phyloP scores from a whole-genome alignment of 2,888 invertebrate species.

The Caenorhabditis becei region DNA sequence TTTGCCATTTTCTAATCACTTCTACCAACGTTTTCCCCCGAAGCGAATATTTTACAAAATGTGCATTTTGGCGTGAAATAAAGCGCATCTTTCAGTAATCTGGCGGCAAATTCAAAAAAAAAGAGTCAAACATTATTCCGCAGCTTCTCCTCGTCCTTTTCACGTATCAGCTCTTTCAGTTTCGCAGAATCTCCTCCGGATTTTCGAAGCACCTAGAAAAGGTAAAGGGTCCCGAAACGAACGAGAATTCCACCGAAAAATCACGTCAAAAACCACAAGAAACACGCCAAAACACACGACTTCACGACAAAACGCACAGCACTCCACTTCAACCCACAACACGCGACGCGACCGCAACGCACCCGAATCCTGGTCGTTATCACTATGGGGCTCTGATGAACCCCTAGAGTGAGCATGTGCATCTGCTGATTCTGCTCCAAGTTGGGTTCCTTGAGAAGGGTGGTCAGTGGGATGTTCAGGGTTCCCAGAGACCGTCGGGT shows the following conservation, averaged over 20 bases:
- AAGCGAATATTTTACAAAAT: too few species aligned
- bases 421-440: conserved; percentile 80
- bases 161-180: conserved; percentile 37
- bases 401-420: conserved; percentile 77
- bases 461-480: conserved; percentile 71
- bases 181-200: conserved; percentile 28
- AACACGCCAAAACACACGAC: conserved; percentile 12
- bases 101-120: not conserved
- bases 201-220: conserved; percentile 49
- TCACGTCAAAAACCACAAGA: conserved; percentile 12
- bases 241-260: not conserved
- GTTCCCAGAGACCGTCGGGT: conserved; percentile 76
- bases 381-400: conserved; percentile 79
- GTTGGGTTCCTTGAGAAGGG: conserved; percentile 78
- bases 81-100: too few species aligned
- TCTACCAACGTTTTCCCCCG: too few species aligned
- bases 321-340: not conserved
- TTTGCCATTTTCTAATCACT: too few species aligned
- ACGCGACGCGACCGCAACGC: conserved; percentile 32
- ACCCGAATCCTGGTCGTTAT: conserved; percentile 79
- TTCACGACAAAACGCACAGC: too few species aligned
- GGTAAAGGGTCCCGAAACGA: not conserved
- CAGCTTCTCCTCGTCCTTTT: conserved; percentile 34
- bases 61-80: too few species aligned
- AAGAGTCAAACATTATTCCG: conserved; percentile 49